Evolutionary conservation across 2,888 invertebrate species (phyloP), one percentile per base, ranked within the genome.

Genomic region (Thysanoteuthis rhombus): DNA sequence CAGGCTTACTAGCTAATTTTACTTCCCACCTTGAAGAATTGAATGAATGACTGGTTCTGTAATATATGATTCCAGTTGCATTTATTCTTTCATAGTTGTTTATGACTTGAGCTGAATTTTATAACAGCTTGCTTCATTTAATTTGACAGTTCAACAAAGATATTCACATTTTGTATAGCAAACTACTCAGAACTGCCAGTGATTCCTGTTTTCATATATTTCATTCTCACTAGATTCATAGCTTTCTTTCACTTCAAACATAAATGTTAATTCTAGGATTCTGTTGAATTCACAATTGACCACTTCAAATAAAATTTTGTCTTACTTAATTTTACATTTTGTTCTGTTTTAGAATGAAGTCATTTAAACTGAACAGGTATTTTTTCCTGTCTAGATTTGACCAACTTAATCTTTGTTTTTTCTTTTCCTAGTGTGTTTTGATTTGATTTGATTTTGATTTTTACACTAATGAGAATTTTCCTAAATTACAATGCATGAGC

Each of bases 361-460:
- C 39, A 92, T 92, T 92, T 45, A 92, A 92, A 92, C 92, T 92
- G 92, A 92, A n/a, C 92, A 92, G 92, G 92, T 92, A 92, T 92
- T 45, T 75, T 92, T 92, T 92, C 92, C 92, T 42, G 42, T 45
- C 92, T 92, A 92, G 92, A 92, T 92, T 92, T 92, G 92, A 92
- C n/a, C 45, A 12, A 42, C 32, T 32, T 32, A 5, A 10, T 8
- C 25, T 8, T 12, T 16, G n/a, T n/a, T n/a, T 75, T 36, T n/a
- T 75, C 12, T 75, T 36, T n/a, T 75, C 16, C n/a, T n/a, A 75
- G 75, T 75, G 75, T 75, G 75, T 75, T 75, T 52, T 42, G 42
- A 42, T 42, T 45, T 45, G 45, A 16, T 45, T 52, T 52, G 25
- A 22, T 52, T 52, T 52, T 36, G 1, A 36, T 16, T 75, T 75